Conservation (phyloP, 2,888 invertebrate genomes). For the Brenthis daphne region DNA sequence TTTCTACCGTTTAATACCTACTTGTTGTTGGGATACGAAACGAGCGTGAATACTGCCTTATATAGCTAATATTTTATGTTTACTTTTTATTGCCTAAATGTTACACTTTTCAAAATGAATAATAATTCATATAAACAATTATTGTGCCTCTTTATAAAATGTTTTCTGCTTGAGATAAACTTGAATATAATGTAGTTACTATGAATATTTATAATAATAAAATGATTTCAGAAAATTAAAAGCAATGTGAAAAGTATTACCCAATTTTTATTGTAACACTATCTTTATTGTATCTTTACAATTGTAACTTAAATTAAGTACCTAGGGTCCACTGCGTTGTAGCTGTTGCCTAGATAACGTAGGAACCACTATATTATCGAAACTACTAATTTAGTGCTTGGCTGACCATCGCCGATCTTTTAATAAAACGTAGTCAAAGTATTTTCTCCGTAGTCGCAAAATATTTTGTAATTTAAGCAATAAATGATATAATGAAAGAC, state of each 20-base stretch:
- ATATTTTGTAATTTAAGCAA: slow-evolving; percentile 16
- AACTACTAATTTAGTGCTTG: slow-evolving; percentile 29
- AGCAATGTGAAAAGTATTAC: not conserved
- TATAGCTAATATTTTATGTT: slow-evolving; percentile 6
- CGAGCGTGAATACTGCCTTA: slow-evolving; percentile 18
- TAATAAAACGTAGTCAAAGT: slow-evolving; percentile 23
- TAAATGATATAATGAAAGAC: slow-evolving; percentile 1
- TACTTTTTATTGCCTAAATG: not conserved
- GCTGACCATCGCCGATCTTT: slow-evolving; percentile 28
- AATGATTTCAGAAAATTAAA: slow-evolving; percentile 3
- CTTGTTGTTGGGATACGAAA: not conserved
- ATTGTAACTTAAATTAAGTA: slow-evolving; percentile 49
- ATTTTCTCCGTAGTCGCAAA: slow-evolving; percentile 24
- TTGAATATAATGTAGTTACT: slow-evolving; percentile 3
- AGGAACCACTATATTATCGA: slow-evolving; percentile 37
- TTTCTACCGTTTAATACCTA: not conserved
- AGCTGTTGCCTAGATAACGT: slow-evolving; percentile 54
- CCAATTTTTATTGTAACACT: not conserved
- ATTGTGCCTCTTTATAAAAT: not conserved
- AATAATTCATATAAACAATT: not conserved
- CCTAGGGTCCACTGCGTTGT: slow-evolving; percentile 63
- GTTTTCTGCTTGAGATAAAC: not conserved
- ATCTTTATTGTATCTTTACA: slow-evolving; percentile 11
- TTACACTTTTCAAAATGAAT: not conserved
- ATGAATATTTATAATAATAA: slow-evolving; percentile 2